A percentile compares a stretch with the other conserved stretches of the same genome.
Evolutionary conservation across 2,797 vertebrate species (phyloP).

Genomic region (Eulemur albifrons): DNA sequence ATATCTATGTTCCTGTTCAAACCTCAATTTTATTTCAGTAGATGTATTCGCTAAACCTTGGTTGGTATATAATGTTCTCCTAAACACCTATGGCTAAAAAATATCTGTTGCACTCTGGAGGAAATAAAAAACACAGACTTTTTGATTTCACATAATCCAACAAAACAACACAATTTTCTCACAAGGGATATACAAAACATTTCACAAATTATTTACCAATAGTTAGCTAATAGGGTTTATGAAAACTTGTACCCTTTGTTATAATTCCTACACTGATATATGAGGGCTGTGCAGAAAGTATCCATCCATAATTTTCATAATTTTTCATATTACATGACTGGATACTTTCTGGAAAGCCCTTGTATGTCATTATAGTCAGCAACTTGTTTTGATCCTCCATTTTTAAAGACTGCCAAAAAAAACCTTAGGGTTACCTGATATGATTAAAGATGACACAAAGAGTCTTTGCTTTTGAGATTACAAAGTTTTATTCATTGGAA

Average conservation of each 20-base stretch:
- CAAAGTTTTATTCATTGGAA: background rate
- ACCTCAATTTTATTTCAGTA: conserved; percentile 1
- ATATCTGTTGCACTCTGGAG: background rate
- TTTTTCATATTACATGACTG: too few relatives aligned
- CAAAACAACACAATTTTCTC: background rate
- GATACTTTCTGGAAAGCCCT: too few relatives aligned
- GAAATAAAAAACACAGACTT: background rate
- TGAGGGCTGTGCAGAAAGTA: too few relatives aligned
- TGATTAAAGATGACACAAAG: background rate
- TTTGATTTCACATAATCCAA: background rate
- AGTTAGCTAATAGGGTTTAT: background rate
- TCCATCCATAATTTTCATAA: too few relatives aligned
- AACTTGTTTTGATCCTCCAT: background rate
- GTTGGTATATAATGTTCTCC: background rate
- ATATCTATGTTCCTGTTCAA: background rate
- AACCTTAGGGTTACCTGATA: background rate
- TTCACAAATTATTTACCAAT: background rate
- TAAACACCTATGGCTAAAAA: background rate
- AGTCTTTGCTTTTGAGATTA: background rate
- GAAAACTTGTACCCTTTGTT: background rate
- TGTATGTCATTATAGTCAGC: background rate
- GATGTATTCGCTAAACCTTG: background rate
- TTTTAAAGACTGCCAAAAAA: background rate
- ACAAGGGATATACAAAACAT: background rate
- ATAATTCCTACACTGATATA: background rate